Evolutionary conservation across 1,140 invertebrate genomes (phyloP).

Genomic region (Bradysia coprophila): DNA sequence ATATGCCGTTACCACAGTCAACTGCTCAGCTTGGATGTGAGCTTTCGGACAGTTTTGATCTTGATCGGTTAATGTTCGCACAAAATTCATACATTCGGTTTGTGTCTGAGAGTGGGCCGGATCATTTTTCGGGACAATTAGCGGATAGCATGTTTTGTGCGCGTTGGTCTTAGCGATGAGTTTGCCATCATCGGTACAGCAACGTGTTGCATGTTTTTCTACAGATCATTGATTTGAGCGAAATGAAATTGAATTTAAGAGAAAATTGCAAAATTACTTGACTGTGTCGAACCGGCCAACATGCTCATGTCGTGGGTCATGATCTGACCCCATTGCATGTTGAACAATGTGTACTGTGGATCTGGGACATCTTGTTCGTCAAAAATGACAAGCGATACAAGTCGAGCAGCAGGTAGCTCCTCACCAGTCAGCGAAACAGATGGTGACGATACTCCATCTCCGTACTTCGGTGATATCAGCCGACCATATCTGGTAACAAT

Average conservation of each 20-base stretch:
- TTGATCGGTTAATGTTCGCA: constrained; percentile 52
- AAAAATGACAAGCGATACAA: constrained; percentile 49
- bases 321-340: constrained; percentile 78
- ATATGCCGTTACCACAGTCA: constrained; percentile 65
- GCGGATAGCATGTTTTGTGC: constrained; percentile 56
- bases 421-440: constrained; percentile 35
- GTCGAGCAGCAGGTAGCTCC: constrained; percentile 45
- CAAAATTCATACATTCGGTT: constrained; percentile 68
- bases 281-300: constrained; percentile 48
- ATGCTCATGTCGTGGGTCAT: constrained; percentile 74
- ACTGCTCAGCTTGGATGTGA: constrained; percentile 50
- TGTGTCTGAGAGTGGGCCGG: constrained; percentile 48
- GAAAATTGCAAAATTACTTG: constrained; percentile 36
- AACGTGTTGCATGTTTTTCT: constrained; percentile 45
- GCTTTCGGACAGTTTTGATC: constrained; percentile 42
- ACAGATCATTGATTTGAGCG: constrained; percentile 1
- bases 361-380: constrained; percentile 44
- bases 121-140: constrained; percentile 65
- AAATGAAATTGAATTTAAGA: constrained; percentile 1
- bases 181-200: constrained; percentile 47
- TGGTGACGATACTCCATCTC: constrained; percentile 50
- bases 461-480: constrained; percentile 61
- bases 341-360: constrained; percentile 47
- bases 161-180: constrained; percentile 27
- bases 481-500: constrained; percentile 36